phyloP scores from a whole-genome alignment of 2,888 invertebrate genomes.

The Scrobipalpa costella region DNA sequence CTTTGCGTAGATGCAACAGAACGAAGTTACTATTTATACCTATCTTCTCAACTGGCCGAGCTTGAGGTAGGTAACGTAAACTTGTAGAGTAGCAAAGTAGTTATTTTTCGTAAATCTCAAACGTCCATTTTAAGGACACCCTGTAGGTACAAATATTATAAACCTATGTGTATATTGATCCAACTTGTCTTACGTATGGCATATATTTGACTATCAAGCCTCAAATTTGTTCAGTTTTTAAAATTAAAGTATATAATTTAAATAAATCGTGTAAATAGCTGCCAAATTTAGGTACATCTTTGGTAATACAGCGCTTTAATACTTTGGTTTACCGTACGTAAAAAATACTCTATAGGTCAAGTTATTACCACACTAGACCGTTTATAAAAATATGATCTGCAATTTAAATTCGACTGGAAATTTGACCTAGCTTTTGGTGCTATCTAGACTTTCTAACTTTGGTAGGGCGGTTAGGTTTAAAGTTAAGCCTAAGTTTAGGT shows the following conservation, averaged over 20 bases:
- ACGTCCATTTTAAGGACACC: neutral
- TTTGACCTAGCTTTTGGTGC: neutral
- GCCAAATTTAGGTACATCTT: conserved; percentile 18
- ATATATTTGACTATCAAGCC: conserved; percentile 31
- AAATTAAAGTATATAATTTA: neutral
- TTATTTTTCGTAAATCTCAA: neutral
- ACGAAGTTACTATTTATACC: too few species aligned
- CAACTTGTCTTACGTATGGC: conserved; percentile 57
- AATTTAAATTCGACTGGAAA: neutral
- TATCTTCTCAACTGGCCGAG: neutral
- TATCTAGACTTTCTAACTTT: conserved; percentile 13
- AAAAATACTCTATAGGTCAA: conserved; percentile 9
- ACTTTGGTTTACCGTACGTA: neutral
- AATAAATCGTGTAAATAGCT: conserved; percentile 14
- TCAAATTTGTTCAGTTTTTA: conserved; percentile 13
- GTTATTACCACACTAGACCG: neutral
- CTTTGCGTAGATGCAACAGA: too few species aligned
- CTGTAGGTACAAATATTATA: conserved; percentile 11
- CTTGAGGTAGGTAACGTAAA: neutral
- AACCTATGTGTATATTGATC: conserved; percentile 53
- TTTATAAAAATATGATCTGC: conserved; percentile 11
- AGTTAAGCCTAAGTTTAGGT: conserved; percentile 8
- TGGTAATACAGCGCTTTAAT: conserved; percentile 17
- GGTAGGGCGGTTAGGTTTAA: neutral
- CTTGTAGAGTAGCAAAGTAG: neutral